Evolutionary conservation across 2,113 vertebrate species (phyloP).

Genomic region (Morone saxatilis): DNA sequence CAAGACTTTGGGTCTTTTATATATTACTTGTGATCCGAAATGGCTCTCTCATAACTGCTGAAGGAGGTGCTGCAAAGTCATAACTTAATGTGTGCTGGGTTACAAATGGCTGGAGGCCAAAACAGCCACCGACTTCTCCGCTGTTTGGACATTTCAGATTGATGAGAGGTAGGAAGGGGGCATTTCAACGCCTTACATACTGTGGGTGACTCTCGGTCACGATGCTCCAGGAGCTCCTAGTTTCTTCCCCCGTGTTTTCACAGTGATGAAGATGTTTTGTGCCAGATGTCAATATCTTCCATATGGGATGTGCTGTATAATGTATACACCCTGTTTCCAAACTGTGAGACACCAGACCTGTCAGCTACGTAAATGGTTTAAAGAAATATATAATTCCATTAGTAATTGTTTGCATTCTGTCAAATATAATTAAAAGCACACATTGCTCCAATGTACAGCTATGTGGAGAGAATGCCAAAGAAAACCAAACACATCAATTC

Average conservation of each 20-base stretch:
- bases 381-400: constrained; percentile 65
- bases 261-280: constrained; percentile 39
- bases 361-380: constrained; percentile 26
- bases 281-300: constrained; percentile 71
- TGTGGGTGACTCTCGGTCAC: constrained; percentile 5
- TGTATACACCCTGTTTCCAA: constrained; percentile 30
- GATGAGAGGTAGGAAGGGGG: constrained; percentile 42
- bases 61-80: constrained; percentile 27
- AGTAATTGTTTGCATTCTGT: constrained; percentile 58
- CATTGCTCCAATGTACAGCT: constrained; percentile 23
- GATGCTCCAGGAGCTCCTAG: constrained; percentile 13
- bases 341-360: constrained; percentile 41
- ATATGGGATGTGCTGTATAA: constrained; percentile 61
- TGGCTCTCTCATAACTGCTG: constrained; percentile 28
- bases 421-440: constrained; percentile 61
- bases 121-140: constrained; percentile 7
- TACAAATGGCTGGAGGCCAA: constrained; percentile 35
- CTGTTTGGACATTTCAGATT: constrained; percentile 57
- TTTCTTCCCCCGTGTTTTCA: constrained; percentile 29
- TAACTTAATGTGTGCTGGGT: constrained; percentile 22
- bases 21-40: constrained; percentile 46
- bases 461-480: constrained; percentile 47
- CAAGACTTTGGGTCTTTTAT: constrained; percentile 19
- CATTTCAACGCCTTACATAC: not conserved
- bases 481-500: constrained; percentile 59